These are phyloP conservation scores for Nomia melanderi DNA, from an alignment of 1,140 invertebrate species.

Conservation along the genomic window DNA sequence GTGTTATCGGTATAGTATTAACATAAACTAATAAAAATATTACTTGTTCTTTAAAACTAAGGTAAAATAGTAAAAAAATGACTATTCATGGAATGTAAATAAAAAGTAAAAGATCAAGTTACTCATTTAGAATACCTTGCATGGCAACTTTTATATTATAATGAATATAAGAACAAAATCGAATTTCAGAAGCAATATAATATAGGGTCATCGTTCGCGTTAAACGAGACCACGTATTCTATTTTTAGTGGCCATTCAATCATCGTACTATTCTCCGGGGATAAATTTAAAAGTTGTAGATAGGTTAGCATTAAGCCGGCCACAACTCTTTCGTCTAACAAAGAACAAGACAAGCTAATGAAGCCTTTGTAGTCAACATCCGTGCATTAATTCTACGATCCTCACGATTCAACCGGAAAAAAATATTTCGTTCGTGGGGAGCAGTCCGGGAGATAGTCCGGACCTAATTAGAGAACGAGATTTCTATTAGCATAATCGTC, in stretches of 20 bases:
- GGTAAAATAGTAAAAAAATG: too few species aligned
- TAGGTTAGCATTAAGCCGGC: not conserved
- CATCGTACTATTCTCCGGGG: not conserved
- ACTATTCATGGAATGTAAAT: too few species aligned
- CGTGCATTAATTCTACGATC: not conserved
- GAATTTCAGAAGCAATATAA: too few species aligned
- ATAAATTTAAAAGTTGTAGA: not conserved
- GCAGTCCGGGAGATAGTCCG: not conserved
- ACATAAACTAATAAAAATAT: too few species aligned
- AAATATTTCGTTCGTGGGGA: not conserved
- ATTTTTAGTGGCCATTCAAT: not conserved
- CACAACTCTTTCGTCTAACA: not conserved
- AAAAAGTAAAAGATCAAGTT: too few species aligned
- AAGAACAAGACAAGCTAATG: constrained; percentile 16
- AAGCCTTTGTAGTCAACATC: constrained; percentile 13
- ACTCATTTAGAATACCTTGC: too few species aligned
- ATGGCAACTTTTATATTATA: too few species aligned
- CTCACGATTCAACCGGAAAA: not conserved
- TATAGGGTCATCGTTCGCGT: not conserved
- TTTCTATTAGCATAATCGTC: constrained; percentile 18
- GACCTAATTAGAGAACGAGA: not conserved
- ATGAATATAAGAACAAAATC: too few species aligned
- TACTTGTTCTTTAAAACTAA: too few species aligned
- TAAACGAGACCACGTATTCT: not conserved
- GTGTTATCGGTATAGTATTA: too few species aligned